Base-by-base conservation (phyloP, 2,113 vertebrate genomes). In the Salvelinus sp. region DNA sequence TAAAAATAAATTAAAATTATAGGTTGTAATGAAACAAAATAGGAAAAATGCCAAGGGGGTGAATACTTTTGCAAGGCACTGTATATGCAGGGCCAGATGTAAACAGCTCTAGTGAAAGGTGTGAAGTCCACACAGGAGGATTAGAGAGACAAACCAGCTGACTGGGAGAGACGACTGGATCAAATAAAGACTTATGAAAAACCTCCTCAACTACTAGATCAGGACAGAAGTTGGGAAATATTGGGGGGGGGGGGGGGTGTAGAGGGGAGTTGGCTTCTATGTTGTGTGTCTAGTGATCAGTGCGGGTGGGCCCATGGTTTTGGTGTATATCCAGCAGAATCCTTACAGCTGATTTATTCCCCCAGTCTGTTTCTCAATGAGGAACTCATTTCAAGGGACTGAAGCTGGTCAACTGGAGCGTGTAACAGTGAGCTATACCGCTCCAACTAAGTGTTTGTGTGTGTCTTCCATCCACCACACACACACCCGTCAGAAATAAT, bases 81-180 rank as follows among this genome's bases (percentile, higher is more conserved):
- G 33, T 33, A 33, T 6, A 7, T 33, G 33, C 33, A 33, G 33
- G 33, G 33, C 33, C 33, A 33, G 33, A 33, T 33, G 33, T 7
- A 23, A 70, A 72, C 65, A 16, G 4, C 66, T 65, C 10, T 14
- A 78, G 73, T 80, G 76, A 79, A 77, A 86, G 47, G 70, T 28
- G 72, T 1, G 28, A 79, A 75, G 6, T n/a, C 38, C 67, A 50
- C 74, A 62, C 75, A 30, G 28, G 57, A 2, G 79, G 83, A 84
- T 85, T 83, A 80, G 67, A 54, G 82, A 54, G 82, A 82, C 86
- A 87, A 87, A 78, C 85, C 1, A 71, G 69, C 75, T 74, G 83
- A 79, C 70, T 74, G 85, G 76, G 2, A 4, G 38, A 81, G 75
- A 63, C 71, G 63, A 75, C 81, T 82, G 87, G 83, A 68, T 18